phyloP scores from a whole-genome alignment of 2,797 vertebrate species.

The Nyctalus aviator region DNA sequence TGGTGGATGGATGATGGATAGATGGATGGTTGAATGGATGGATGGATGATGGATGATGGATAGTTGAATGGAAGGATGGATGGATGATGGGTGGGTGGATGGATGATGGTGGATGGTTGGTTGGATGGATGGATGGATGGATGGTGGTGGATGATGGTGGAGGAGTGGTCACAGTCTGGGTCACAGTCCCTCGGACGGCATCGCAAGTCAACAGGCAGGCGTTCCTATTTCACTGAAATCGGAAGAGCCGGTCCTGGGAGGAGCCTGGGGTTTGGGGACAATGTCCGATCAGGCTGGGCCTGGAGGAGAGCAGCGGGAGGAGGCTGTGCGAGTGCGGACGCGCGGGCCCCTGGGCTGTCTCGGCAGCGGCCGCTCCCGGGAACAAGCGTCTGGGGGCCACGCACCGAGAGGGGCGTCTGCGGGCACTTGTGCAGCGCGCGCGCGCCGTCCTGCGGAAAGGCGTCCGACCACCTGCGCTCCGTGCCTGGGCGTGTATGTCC shows the following conservation, averaged over 20 bases:
- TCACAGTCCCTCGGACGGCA: background rate
- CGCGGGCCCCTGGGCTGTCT: background rate
- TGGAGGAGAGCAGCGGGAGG: slow-evolving; percentile 54
- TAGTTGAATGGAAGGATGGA: fast-evolving
- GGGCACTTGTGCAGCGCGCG: too few relatives aligned
- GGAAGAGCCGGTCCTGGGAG: background rate
- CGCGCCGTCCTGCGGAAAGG: background rate
- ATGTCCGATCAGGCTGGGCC: background rate
- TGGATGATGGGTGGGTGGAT: too few relatives aligned
- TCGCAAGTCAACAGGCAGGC: background rate
- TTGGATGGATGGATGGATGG: too few relatives aligned
- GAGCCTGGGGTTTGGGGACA: slow-evolving; percentile 26
- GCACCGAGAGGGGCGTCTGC: slow-evolving; percentile 36
- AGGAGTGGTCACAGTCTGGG: background rate
- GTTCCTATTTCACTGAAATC: slow-evolving; percentile 25
- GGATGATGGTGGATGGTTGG: background rate
- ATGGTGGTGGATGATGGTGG: background rate
- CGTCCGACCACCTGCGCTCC: slow-evolving; percentile 77
- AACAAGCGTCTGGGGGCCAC: background rate
- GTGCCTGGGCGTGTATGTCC: background rate
- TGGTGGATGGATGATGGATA: background rate
- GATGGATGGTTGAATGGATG: background rate
- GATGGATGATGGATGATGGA: too few relatives aligned
- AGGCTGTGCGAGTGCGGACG: slow-evolving; percentile 24
- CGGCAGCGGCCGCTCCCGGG: slow-evolving; percentile 37